These are phyloP conservation scores for Tetheella fluctuosa DNA, from an alignment of 2,888 invertebrate genomes.

Conservation along the genomic window DNA sequence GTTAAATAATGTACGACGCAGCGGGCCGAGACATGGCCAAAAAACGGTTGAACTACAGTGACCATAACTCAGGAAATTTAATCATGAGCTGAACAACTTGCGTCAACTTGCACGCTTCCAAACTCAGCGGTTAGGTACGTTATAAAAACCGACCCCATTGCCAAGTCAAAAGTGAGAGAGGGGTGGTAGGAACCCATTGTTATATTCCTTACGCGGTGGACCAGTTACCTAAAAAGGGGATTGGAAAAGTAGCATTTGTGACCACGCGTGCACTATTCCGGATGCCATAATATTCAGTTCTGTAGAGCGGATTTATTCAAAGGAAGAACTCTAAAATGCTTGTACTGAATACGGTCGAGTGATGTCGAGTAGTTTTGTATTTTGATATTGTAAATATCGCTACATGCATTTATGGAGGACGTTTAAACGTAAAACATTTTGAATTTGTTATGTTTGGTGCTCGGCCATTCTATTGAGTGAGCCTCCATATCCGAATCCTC, in stretches of 20 bases:
- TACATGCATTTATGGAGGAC: not conserved
- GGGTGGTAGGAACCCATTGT: not conserved
- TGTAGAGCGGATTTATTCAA: not conserved
- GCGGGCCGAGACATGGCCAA: conserved; percentile 47
- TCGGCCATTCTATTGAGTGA: not conserved
- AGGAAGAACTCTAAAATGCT: not conserved
- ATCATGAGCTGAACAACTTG: conserved; percentile 63
- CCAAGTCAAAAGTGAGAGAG: not conserved
- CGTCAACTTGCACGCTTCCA: conserved; percentile 29
- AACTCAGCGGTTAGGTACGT: not conserved
- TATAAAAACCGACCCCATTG: not conserved
- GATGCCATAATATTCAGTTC: not conserved
- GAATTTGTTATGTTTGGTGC: not conserved
- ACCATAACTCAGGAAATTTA: conserved; percentile 74
- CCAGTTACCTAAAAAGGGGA: not conserved
- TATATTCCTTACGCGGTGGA: not conserved
- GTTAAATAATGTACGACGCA: conserved; percentile 63
- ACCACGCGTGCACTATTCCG: not conserved
- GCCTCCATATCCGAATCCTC: not conserved
- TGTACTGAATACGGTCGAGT: not conserved
- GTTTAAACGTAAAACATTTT: not conserved
- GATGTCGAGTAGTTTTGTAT: not conserved
- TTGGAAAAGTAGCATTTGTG: not conserved
- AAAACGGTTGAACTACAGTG: conserved; percentile 61
- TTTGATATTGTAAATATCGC: not conserved